phyloP scores from a whole-genome alignment of 1,140 invertebrate genomes.

The Drosophila trapezifrons region DNA sequence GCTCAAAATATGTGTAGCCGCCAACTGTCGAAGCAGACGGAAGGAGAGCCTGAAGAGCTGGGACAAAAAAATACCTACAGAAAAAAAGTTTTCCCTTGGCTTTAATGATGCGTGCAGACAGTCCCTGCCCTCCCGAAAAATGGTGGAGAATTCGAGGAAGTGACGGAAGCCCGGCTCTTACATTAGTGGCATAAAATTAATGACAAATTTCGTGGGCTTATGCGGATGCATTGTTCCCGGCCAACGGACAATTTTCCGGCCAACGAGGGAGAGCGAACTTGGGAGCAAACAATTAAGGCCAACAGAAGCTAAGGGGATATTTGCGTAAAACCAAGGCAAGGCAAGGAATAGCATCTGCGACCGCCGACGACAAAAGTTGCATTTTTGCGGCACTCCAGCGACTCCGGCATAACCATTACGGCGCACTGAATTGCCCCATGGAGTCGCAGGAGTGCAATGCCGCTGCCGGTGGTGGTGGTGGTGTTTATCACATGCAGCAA shows the following conservation, averaged over 20 bases:
- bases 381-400: constrained; percentile 45
- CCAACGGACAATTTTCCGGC: constrained; percentile 43
- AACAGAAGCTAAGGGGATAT: constrained; percentile 22
- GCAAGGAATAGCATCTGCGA: constrained; percentile 12
- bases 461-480: constrained; percentile 12
- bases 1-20: constrained; percentile 69
- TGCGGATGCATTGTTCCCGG: constrained; percentile 55
- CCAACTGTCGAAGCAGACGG: constrained; percentile 50
- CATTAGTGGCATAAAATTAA: constrained; percentile 71
- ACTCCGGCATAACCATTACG: constrained; percentile 53
- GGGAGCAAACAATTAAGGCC: constrained; percentile 54
- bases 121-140: not conserved
- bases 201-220: constrained; percentile 64
- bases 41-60: constrained; percentile 3
- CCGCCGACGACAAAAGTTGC: constrained; percentile 55
- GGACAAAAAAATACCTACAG: constrained; percentile 32
- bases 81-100: constrained; percentile 63
- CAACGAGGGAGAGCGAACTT: constrained; percentile 20
- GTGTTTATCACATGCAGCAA: constrained; percentile 62
- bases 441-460: constrained; percentile 41
- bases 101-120: constrained; percentile 77
- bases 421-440: constrained; percentile 29
- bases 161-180: constrained; percentile 16
- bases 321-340: not conserved
- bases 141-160: constrained; percentile 40